Evolutionary conservation across 2,888 invertebrate species (phyloP).

Genomic region (Taphrorychus bicolor): DNA sequence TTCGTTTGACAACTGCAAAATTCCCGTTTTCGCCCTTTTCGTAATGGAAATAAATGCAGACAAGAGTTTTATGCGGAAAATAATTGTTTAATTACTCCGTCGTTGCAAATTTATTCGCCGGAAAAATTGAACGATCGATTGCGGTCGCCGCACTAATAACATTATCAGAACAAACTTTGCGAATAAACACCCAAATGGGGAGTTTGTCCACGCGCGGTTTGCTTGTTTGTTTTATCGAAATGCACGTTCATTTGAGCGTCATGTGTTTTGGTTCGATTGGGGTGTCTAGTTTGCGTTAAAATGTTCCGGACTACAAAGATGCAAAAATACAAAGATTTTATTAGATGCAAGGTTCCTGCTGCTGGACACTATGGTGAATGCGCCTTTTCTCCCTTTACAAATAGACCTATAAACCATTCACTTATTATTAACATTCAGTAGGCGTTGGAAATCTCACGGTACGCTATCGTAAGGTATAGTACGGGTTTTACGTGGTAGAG

Average conservation of each 20-base stretch:
- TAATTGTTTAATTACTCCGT: slow-evolving; percentile 36
- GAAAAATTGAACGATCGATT: slow-evolving; percentile 31
- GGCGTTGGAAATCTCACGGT: too few species aligned
- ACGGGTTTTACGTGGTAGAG: too few species aligned
- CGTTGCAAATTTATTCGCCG: slow-evolving; percentile 31
- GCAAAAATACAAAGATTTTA: too few species aligned
- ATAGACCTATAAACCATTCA: too few species aligned
- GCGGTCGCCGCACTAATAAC: slow-evolving; percentile 29
- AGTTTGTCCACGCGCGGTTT: slow-evolving; percentile 10
- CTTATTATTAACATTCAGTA: too few species aligned
- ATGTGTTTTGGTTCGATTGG: not conserved
- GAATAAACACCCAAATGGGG: slow-evolving; percentile 28
- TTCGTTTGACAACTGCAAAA: not conserved
- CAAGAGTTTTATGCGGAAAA: slow-evolving; percentile 27
- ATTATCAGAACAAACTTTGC: slow-evolving; percentile 29
- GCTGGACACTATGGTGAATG: not conserved
- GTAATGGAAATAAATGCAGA: slow-evolving; percentile 1
- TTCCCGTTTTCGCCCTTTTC: not conserved
- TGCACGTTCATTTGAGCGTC: not conserved
- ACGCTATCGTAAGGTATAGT: too few species aligned
- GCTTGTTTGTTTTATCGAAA: slow-evolving; percentile 6
- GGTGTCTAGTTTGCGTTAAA: not conserved
- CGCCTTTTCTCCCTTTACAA: too few species aligned
- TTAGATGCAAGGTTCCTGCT: too few species aligned
- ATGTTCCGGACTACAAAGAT: too few species aligned